Conservation (phyloP, 2,888 invertebrate species). For the Rhopalosiphum nymphaeae region DNA sequence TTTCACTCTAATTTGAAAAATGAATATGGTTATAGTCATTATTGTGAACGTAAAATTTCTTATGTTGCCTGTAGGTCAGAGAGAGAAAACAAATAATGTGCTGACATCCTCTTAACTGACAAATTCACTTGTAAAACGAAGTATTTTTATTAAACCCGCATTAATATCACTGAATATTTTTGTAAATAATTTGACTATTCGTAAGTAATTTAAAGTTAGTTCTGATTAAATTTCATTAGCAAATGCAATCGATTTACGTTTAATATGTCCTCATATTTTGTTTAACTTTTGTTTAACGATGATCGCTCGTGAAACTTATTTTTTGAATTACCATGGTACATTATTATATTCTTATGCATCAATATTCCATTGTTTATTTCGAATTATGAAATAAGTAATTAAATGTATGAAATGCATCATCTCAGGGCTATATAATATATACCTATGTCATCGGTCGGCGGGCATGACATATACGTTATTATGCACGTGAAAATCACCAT, state of each 20-base stretch:
- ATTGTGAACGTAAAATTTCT: too few species aligned
- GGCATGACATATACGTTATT: constrained; percentile 12
- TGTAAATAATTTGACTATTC: background rate
- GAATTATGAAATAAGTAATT: background rate
- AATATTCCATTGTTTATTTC: background rate
- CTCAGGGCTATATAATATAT: background rate
- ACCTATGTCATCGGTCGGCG: background rate
- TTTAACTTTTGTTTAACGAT: background rate
- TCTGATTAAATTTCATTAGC: background rate
- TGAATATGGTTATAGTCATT: too few species aligned
- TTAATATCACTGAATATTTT: background rate
- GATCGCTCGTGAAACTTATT: background rate
- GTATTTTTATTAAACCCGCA: background rate
- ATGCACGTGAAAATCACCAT: constrained; percentile 5
- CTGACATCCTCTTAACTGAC: too few species aligned
- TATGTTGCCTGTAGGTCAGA: too few species aligned
- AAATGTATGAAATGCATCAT: background rate
- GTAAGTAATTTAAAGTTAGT: background rate
- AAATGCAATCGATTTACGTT: background rate
- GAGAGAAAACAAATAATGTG: too few species aligned
- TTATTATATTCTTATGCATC: background rate
- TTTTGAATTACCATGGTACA: background rate
- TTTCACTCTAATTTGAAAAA: too few species aligned
- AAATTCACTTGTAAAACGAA: too few species aligned
- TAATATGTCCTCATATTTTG: background rate